These are phyloP conservation scores for Jacana jacana DNA, from an alignment of 2,113 vertebrate genomes.

Conservation along the genomic window DNA sequence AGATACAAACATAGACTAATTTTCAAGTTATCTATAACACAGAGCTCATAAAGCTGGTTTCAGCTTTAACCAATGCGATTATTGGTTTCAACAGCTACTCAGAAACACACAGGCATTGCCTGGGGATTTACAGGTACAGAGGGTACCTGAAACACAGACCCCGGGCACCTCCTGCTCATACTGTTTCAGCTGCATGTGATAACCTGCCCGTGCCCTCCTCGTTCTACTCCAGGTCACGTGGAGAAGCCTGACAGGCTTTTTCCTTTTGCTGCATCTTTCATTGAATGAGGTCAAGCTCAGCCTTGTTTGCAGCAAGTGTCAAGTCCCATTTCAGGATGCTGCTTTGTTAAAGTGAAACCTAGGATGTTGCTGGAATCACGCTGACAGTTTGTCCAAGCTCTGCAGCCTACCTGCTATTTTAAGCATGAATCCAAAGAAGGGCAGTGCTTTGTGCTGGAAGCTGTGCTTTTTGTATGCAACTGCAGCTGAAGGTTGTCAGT, in stretches of 20 bases:
- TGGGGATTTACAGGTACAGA: neutral
- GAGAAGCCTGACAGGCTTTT: neutral
- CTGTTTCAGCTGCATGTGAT: neutral
- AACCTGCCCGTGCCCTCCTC: neutral
- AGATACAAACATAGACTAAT: neutral
- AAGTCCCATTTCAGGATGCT: neutral
- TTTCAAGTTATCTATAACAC: neutral
- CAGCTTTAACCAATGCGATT: neutral
- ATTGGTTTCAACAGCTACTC: neutral
- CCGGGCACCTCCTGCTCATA: accelerated
- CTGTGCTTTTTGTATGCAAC: neutral
- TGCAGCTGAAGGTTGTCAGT: neutral
- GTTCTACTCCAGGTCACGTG: accelerated
- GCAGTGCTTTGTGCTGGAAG: conserved; percentile 13
- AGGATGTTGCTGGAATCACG: neutral
- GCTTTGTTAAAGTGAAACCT: neutral
- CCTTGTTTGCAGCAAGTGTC: neutral
- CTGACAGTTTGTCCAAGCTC: conserved; percentile 23
- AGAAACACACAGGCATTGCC: neutral
- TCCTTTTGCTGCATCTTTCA: neutral
- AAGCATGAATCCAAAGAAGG: neutral
- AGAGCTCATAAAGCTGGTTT: neutral
- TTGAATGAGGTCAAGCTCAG: neutral
- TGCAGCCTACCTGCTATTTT: conserved; percentile 30
- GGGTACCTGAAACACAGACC: neutral